Evolutionary conservation across 2,797 vertebrate species (phyloP).

Genomic region (Apogon hyalosoma): DNA sequence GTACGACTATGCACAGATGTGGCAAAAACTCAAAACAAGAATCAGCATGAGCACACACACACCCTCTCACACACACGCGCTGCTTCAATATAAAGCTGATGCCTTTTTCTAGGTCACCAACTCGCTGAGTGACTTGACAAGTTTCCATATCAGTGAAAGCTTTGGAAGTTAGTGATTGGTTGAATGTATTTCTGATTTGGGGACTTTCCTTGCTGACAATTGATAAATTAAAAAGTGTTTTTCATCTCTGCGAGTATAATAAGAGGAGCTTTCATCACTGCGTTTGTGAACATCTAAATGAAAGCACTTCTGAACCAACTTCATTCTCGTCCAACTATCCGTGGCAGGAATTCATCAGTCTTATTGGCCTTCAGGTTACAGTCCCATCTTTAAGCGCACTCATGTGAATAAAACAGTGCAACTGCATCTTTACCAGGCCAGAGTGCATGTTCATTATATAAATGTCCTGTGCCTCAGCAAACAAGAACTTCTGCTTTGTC

Average conservation of each 20-base stretch:
- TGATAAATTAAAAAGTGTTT: constrained; percentile 24
- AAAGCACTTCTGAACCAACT: neutral
- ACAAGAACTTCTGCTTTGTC: constrained; percentile 7
- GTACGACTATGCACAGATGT: constrained; percentile 68
- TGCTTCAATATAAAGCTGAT: constrained; percentile 33
- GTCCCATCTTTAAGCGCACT: constrained; percentile 12
- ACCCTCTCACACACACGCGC: neutral
- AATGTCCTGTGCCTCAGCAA: constrained; percentile 14
- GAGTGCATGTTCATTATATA: constrained; percentile 47
- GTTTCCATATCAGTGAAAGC: constrained; percentile 45
- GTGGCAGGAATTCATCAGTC: neutral
- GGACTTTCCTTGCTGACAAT: constrained; percentile 16
- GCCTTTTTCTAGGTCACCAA: constrained; percentile 74
- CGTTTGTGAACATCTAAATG: neutral
- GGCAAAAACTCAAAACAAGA: constrained; percentile 64
- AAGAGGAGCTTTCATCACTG: neutral
- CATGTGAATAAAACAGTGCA: neutral
- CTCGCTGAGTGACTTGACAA: constrained; percentile 61
- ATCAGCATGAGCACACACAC: constrained; percentile 19
- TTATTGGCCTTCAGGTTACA: neutral
- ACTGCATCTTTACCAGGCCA: constrained; percentile 15
- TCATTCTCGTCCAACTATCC: neutral
- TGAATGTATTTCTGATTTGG: constrained; percentile 48
- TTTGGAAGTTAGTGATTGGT: constrained; percentile 66
- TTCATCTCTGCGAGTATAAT: neutral